These are phyloP conservation scores for Glyptemys insculpta DNA, from an alignment of 2,797 vertebrate genomes.

Conservation along the genomic window DNA sequence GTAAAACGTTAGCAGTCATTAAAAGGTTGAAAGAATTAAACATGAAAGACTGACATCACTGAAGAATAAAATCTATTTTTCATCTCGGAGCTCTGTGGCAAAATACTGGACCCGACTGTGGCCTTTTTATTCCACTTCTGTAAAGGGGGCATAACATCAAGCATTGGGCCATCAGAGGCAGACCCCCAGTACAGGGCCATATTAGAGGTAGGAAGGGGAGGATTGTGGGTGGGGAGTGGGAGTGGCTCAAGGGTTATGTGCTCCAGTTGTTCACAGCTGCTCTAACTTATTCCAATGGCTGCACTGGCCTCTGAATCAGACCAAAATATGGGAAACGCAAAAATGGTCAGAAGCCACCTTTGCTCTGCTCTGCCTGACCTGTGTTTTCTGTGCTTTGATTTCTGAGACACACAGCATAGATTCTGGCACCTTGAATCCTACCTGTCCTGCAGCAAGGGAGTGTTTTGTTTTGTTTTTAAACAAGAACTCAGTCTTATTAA, in stretches of 20 bases:
- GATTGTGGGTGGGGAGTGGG: background rate
- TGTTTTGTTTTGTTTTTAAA: background rate
- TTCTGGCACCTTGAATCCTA: background rate
- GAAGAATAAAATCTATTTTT: background rate
- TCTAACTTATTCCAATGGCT: background rate
- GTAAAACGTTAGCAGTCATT: too few relatives aligned
- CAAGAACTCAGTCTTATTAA: background rate
- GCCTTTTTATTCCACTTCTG: background rate
- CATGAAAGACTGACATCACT: background rate
- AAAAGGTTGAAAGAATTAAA: too few relatives aligned
- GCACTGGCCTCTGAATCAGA: background rate
- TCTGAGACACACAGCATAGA: background rate
- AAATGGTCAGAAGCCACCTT: rapidly evolving
- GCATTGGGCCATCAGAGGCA: background rate
- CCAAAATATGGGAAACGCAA: background rate
- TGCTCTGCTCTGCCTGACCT: background rate
- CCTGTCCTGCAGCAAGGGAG: background rate
- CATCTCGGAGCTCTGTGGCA: background rate
- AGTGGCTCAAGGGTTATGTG: background rate
- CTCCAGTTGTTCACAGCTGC: background rate
- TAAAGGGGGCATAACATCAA: background rate
- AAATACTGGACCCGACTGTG: background rate
- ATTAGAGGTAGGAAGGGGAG: background rate
- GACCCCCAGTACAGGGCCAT: background rate
- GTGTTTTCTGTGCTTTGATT: background rate